A percentile compares a stretch with the other conserved stretches of the same genome.
Evolutionary conservation across 2,113 vertebrate genomes (phyloP).

Genomic region (Nematolebias whitei): DNA sequence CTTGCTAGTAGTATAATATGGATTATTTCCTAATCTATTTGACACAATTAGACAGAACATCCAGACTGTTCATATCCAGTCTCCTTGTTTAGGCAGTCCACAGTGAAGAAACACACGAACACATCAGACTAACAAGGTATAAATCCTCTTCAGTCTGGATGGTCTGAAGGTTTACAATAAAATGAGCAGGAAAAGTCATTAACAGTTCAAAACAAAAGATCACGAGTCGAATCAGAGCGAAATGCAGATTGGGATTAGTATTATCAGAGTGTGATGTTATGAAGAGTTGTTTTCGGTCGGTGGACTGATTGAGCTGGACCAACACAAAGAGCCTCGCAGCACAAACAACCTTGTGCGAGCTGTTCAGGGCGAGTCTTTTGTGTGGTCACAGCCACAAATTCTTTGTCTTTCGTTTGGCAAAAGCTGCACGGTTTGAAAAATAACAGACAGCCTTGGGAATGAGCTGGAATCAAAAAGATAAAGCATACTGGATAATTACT

Average conservation of each 20-base stretch:
- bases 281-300: background rate
- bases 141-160: background rate
- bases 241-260: background rate
- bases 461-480: conserved; percentile 57
- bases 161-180: background rate
- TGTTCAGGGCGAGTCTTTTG: conserved; percentile 29
- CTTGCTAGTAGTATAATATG: background rate
- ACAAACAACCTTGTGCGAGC: conserved; percentile 7
- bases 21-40: background rate
- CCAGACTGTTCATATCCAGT: background rate
- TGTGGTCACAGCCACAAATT: conserved; percentile 17
- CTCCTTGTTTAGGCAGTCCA: background rate
- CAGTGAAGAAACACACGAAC: background rate
- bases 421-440: conserved; percentile 55
- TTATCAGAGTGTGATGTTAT: background rate
- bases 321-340: background rate
- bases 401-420: conserved; percentile 37
- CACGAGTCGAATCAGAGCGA: background rate
- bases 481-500: conserved; percentile 63
- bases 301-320: background rate
- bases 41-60: conserved; percentile 2
- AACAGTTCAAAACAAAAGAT: background rate
- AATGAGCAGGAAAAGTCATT: background rate
- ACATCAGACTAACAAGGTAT: background rate
- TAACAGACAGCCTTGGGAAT: conserved; percentile 70